A percentile compares a stretch with the other conserved stretches of the same genome.
Evolutionary conservation across 2,797 vertebrate species (phyloP).

Genomic region (Semotilus atromaculatus): DNA sequence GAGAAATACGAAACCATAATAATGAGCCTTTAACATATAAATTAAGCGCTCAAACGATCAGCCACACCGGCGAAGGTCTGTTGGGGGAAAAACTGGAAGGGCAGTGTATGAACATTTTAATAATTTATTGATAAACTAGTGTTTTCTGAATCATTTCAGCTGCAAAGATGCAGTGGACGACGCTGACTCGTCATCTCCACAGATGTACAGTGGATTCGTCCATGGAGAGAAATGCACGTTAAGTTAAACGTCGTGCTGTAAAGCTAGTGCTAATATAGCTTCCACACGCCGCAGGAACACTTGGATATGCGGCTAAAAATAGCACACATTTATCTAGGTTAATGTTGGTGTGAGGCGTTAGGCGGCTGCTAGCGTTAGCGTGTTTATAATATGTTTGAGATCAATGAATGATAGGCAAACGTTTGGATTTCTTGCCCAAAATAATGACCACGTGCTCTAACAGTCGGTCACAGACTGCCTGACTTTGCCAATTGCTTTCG

Average conservation of each 20-base stretch:
- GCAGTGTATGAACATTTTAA: no score
- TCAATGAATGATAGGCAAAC: background rate
- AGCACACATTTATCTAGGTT: background rate
- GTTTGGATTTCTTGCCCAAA: background rate
- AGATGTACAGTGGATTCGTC: no score
- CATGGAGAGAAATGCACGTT: no score
- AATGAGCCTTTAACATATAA: no score
- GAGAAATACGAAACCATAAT: no score
- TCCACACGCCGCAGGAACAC: background rate
- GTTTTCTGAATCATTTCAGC: no score
- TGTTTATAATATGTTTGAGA: background rate
- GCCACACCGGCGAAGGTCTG: no score
- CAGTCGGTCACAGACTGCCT: background rate
- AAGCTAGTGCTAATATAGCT: background rate
- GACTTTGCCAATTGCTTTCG: background rate
- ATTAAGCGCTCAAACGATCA: no score
- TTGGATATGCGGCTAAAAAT: background rate
- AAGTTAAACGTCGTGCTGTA: background rate
- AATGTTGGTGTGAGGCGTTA: background rate
- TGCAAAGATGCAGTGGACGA: no score
- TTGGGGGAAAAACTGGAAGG: no score
- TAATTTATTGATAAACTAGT: no score
- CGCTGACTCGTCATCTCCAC: no score
- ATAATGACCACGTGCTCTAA: background rate
- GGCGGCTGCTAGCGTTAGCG: background rate